Base-by-base conservation (phyloP, 2,113 vertebrate species). In the Alethe castanea region DNA sequence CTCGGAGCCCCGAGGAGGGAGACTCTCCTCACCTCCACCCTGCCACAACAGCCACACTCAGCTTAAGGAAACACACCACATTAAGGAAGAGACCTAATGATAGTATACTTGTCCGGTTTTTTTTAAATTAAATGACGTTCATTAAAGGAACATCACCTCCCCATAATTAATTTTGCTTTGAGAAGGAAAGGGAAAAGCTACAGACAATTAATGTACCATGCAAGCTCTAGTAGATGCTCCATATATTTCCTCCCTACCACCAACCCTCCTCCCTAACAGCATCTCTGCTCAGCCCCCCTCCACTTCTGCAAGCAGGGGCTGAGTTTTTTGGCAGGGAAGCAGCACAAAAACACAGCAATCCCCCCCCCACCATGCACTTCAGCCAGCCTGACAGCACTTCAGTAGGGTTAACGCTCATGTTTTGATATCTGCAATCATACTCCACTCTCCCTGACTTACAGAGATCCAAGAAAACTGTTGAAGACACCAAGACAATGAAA, bases 81-180 rank as follows among this genome's bases (percentile, higher is more conserved):
- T 95, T 93, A 80, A 87, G 38, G 65, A 77, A 83, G 90, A 74
- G 92, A 78, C 87, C 92, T 93, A 90, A 95, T 87, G 81, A 86
- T 85, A 74, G 69, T 1, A 3, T 54, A 62, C 77, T 93, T 95
- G 95, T 93, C 97, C 78, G 19, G 6, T 48, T 15, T 50, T 50
- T 97, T 96, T 96, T 92, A 94, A 96, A 95, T 95, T 95, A 97
- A 98, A 97, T 93, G 94, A 94, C 94, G 92, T 91, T 93, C 96
- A 96, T 97, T 97, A 97, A 97, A 93, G 96, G 93, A 97, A 94
- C 95, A 96, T 93, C 95, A 95, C 94, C 95, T 95, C 85, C 94
- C 88, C 86, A 64, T 95, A 95, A 97, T 97, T 97, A 98, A 96
- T 97, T 97, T 92, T 95, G 94, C 96, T 97, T 97, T 96, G 95